phyloP scores from a whole-genome alignment of 2,888 invertebrate genomes.

The Scelioninae gen. 2 region DNA sequence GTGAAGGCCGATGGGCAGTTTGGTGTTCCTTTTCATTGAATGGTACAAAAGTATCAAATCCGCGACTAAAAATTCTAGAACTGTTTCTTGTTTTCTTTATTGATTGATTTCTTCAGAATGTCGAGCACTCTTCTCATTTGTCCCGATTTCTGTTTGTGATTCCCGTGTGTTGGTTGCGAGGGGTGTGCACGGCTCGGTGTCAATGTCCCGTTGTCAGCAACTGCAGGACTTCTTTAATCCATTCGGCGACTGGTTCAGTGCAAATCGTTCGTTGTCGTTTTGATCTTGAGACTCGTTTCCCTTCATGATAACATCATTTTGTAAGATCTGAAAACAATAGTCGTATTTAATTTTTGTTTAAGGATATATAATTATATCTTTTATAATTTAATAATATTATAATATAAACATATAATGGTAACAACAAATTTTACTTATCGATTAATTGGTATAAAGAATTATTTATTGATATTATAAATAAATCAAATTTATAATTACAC shows the following conservation, averaged over 20 bases:
- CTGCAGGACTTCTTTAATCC: constrained; percentile 77
- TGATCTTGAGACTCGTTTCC: constrained; percentile 79
- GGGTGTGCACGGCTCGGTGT: constrained; percentile 16
- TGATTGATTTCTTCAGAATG: not conserved
- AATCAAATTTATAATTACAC: no score
- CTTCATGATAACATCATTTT: constrained; percentile 86
- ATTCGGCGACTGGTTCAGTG: constrained; percentile 78
- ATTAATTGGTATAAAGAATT: no score
- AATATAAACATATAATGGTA: no score
- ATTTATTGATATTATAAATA: no score
- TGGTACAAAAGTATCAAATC: constrained; percentile 42
- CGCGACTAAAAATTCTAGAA: constrained; percentile 26
- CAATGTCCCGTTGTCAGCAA: constrained; percentile 77
- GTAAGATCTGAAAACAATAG: constrained; percentile 82
- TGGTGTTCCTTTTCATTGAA: not conserved
- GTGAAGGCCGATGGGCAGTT: no score
- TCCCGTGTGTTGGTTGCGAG: constrained; percentile 4
- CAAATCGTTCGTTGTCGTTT: constrained; percentile 82
- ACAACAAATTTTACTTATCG: no score
- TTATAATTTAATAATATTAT: no score
- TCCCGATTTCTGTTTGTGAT: constrained; percentile 7
- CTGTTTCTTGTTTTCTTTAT: not conserved
- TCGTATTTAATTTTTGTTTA: no score
- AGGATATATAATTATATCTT: no score
- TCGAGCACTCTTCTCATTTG: constrained; percentile 43